Conservation (phyloP, 2,113 vertebrate genomes). For the Paratilapia polleni region DNA sequence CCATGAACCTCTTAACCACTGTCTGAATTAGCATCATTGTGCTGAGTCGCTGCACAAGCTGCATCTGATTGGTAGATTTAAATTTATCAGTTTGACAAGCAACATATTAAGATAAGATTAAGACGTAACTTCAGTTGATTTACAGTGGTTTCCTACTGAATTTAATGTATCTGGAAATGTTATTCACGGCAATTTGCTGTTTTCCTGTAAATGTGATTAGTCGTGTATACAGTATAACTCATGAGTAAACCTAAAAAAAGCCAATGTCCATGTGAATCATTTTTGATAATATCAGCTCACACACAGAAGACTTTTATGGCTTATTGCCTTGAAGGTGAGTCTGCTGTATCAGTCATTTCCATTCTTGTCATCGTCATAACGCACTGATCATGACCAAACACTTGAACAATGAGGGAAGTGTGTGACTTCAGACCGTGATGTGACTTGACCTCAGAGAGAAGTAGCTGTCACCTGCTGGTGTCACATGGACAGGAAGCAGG, state of each 20-base stretch:
- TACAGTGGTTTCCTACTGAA: background rate
- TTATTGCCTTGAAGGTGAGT: background rate
- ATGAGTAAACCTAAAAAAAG: background rate
- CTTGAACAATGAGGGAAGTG: background rate
- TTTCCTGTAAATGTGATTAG: background rate
- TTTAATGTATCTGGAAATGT: background rate
- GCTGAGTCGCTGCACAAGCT: background rate
- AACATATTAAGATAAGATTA: too few relatives aligned
- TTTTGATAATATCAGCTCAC: background rate
- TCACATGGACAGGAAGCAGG: slow-evolving; percentile 61
- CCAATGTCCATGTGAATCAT: slow-evolving; percentile 5
- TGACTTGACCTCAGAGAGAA: slow-evolving; percentile 3
- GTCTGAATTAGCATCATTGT: background rate
- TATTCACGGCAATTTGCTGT: background rate
- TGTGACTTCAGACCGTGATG: background rate
- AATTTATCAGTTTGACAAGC: background rate
- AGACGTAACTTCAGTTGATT: background rate
- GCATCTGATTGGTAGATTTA: background rate
- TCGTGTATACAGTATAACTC: background rate
- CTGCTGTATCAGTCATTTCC: background rate
- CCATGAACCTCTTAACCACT: background rate
- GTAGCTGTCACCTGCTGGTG: slow-evolving; percentile 35
- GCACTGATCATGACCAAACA: background rate
- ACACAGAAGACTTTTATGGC: background rate
- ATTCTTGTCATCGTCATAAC: slow-evolving; percentile 4